Evolutionary conservation across 2,888 invertebrate species (phyloP).

Genomic region (Epinotia brunnichana): DNA sequence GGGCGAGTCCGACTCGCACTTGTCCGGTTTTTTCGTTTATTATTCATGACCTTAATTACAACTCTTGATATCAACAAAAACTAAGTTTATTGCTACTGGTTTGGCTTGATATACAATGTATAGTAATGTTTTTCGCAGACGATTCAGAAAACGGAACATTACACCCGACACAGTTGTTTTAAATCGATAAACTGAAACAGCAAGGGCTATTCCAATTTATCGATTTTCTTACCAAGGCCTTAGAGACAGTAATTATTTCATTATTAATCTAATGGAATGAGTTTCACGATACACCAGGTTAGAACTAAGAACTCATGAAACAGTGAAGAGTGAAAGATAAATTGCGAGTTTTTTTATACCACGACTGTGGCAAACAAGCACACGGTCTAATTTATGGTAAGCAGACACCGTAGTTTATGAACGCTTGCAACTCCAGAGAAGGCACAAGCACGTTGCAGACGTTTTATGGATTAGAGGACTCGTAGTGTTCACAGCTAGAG

Average conservation of each 20-base stretch:
- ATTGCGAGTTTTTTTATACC: too few species aligned
- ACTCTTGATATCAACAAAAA: constrained; percentile 12
- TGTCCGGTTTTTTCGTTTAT: too few species aligned
- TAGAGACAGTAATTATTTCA: neutral
- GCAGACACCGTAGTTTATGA: too few species aligned
- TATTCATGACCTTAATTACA: neutral
- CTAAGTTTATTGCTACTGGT: constrained; percentile 19
- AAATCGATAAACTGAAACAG: constrained; percentile 9
- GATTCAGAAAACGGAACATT: neutral
- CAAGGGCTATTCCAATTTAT: constrained; percentile 2
- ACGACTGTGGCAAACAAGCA: too few species aligned
- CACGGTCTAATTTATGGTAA: too few species aligned
- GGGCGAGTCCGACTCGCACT: too few species aligned
- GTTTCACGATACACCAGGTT: neutral
- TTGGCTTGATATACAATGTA: constrained; percentile 8
- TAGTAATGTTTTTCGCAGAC: neutral
- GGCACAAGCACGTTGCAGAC: too few species aligned
- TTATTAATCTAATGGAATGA: neutral
- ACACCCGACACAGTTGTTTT: neutral
- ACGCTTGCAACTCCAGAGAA: too few species aligned
- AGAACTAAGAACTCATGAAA: neutral
- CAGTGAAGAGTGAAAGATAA: neutral
- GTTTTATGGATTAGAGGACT: too few species aligned
- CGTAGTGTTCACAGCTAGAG: too few species aligned
- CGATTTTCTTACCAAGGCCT: constrained; percentile 10